Percentiles rank a stretch among this genome's conserved stretches.
These are phyloP conservation scores for Acleris emargana DNA, from an alignment of 2,888 invertebrate species.

Conservation along the genomic window DNA sequence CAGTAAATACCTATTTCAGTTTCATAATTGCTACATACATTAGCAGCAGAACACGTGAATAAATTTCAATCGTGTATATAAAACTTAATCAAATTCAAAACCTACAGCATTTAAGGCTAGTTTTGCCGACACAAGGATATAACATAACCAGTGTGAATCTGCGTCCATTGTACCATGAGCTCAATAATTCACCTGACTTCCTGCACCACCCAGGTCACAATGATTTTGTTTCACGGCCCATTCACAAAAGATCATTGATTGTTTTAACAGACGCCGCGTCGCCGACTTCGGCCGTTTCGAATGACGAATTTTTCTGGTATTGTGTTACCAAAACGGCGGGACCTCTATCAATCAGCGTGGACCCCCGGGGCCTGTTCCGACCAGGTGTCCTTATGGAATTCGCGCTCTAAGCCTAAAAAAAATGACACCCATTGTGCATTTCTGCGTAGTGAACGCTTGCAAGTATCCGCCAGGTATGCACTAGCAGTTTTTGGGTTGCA, in stretches of 20 bases:
- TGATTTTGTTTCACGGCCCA: constrained; percentile 74
- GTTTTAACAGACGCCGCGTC: constrained; percentile 81
- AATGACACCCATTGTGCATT: constrained; percentile 71
- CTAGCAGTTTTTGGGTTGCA: constrained; percentile 14
- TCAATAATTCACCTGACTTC: constrained; percentile 67
- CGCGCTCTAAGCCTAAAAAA: constrained; percentile 75
- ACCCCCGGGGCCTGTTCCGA: constrained; percentile 82
- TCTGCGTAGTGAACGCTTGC: constrained; percentile 71
- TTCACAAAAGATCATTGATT: constrained; percentile 82
- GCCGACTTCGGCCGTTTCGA: constrained; percentile 63
- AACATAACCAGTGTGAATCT: too few species aligned
- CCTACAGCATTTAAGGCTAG: too few species aligned
- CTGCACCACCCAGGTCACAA: constrained; percentile 66
- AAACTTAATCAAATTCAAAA: too few species aligned
- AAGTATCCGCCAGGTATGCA: constrained; percentile 66
- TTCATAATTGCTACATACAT: too few species aligned
- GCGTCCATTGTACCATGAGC: constrained; percentile 37
- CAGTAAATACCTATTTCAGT: too few species aligned
- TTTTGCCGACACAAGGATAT: too few species aligned
- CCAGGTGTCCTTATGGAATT: constrained; percentile 82
- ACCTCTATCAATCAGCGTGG: constrained; percentile 77
- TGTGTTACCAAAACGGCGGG: constrained; percentile 68
- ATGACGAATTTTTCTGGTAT: constrained; percentile 58
- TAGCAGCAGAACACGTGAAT: too few species aligned
- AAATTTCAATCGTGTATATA: too few species aligned